phyloP scores from a whole-genome alignment of 2,888 invertebrate genomes.

The Drosophila borealis region DNA sequence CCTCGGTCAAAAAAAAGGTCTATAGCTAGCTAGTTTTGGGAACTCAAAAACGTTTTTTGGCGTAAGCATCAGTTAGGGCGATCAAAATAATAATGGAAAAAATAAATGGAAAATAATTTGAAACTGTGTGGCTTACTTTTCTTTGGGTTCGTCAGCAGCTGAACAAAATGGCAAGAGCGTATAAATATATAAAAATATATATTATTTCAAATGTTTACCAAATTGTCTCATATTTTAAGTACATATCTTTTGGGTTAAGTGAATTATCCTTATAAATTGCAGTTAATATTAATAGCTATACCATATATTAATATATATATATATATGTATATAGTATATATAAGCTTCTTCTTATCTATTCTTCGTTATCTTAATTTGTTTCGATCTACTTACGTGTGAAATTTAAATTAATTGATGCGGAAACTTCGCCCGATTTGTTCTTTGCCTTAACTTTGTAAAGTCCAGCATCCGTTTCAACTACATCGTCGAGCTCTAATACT shows the following conservation, averaged over 20 bases:
- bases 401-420: slow-evolving; percentile 98
- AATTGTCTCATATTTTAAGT: not conserved
- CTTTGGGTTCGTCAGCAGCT: slow-evolving; percentile 98
- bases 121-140: slow-evolving; percentile 90
- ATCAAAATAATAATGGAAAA: not conserved
- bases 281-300: not conserved
- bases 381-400: slow-evolving; percentile 94
- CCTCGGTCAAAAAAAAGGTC: not conserved
- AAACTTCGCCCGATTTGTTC: slow-evolving; percentile 98
- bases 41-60: not conserved
- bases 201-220: slow-evolving; percentile 6
- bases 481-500: slow-evolving; percentile 97
- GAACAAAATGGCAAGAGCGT: slow-evolving; percentile 66
- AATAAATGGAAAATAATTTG: not conserved
- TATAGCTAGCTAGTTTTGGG: not conserved
- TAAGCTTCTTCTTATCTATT: not conserved
- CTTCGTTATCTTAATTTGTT: not conserved
- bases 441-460: slow-evolving; percentile 98
- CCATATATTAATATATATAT: not conserved
- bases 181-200: slow-evolving; percentile 37
- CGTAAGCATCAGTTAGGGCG: slow-evolving; percentile 24
- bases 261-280: not conserved
- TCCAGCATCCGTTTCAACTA: slow-evolving; percentile 97
- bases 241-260: not conserved
- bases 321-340: too few relatives aligned